A percentile compares a stretch with the other conserved stretches of the same genome.
Evolutionary conservation across 2,888 invertebrate genomes (phyloP).

Genomic region (Ctena decussata): DNA sequence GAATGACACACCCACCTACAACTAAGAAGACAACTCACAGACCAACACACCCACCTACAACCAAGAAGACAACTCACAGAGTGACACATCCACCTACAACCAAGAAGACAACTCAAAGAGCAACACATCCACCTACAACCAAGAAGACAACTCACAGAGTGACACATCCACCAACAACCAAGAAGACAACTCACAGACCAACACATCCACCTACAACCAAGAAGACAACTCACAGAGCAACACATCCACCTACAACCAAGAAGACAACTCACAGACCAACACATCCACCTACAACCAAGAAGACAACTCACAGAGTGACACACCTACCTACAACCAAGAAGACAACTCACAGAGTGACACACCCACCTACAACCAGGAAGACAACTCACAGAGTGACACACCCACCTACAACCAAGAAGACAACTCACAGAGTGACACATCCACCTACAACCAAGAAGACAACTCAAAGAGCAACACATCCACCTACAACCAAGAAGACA

Average conservation of each 20-base stretch:
- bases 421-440: too few species aligned
- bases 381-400: not conserved
- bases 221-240: not conserved
- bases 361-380: not conserved
- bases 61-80: too few species aligned
- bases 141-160: not conserved
- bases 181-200: not conserved
- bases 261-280: not conserved
- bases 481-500: not conserved
- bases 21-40: too few species aligned
- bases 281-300: too few species aligned
- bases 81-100: too few species aligned
- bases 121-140: not conserved
- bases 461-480: too few species aligned
- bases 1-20: too few species aligned
- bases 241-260: not conserved
- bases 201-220: not conserved
- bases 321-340: too few species aligned
- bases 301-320: too few species aligned
- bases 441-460: too few species aligned
- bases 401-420: not conserved
- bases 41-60: too few species aligned
- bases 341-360: not conserved
- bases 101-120: too few species aligned
- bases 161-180: not conserved